Conservation (phyloP, 2,888 invertebrate genomes). For the Platycnemis pennipes region DNA sequence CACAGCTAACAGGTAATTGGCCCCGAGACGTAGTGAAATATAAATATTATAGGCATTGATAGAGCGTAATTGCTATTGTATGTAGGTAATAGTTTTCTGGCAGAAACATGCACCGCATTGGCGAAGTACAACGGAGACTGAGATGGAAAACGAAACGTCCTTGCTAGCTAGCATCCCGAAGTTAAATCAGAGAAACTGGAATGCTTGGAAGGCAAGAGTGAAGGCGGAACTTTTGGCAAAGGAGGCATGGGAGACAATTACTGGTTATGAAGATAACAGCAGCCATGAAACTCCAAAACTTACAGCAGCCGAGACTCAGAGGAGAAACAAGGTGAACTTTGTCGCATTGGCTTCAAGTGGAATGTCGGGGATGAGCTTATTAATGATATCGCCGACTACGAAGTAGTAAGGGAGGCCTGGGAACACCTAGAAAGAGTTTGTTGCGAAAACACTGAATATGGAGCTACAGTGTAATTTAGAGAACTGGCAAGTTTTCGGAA, state of each 20-base stretch:
- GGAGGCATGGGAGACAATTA: background rate
- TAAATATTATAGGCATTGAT: no score
- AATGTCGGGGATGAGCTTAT: background rate
- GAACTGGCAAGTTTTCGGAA: background rate
- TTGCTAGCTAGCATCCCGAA: background rate
- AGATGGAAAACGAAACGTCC: background rate
- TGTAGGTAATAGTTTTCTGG: background rate
- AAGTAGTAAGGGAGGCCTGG: background rate
- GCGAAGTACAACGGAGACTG: background rate
- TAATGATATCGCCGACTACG: background rate
- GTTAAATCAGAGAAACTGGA: background rate
- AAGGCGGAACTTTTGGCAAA: background rate
- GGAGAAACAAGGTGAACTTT: background rate
- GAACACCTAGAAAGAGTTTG: background rate
- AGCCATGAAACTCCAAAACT: background rate
- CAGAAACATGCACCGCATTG: background rate
- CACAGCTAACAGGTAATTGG: no score
- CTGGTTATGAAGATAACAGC: background rate
- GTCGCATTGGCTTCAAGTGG: background rate
- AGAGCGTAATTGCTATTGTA: no score
- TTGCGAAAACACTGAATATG: background rate
- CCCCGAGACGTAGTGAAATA: no score
- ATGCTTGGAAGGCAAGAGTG: background rate
- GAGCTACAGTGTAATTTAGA: background rate
- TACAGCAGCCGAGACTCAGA: background rate